A percentile compares a stretch with the other conserved stretches of the same genome.
Evolutionary conservation across 2,888 invertebrate genomes (phyloP).

Genomic region (Scaeva pyrastri): DNA sequence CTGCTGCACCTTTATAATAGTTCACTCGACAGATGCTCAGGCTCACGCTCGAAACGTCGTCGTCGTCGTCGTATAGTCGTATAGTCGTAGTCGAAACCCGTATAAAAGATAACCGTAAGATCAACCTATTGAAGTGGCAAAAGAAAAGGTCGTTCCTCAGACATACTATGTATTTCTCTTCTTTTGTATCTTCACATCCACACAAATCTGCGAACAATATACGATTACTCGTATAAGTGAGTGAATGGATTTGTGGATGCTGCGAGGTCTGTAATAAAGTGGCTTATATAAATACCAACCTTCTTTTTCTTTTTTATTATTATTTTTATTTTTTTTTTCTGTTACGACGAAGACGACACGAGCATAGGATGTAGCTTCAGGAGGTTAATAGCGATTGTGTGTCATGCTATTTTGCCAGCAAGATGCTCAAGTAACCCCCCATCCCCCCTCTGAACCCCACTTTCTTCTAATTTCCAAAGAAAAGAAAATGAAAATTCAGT

Average conservation of each 20-base stretch:
- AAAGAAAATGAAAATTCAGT: constrained; percentile 54
- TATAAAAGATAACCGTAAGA: constrained; percentile 40
- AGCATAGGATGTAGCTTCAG: constrained; percentile 20
- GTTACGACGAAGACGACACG: background rate
- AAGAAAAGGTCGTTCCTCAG: constrained; percentile 66
- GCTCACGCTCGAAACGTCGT: constrained; percentile 5
- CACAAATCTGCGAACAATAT: constrained; percentile 70
- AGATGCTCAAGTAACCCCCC: background rate
- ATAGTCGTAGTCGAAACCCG: too few species aligned
- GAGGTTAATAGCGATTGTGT: constrained; percentile 43
- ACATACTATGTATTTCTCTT: constrained; percentile 14
- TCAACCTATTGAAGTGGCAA: constrained; percentile 70
- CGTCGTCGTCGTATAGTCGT: too few species aligned
- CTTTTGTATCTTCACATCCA: constrained; percentile 57
- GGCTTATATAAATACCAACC: constrained; percentile 62
- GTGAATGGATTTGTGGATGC: constrained; percentile 66
- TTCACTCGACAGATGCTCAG: constrained; percentile 31
- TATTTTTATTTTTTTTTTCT: too few species aligned
- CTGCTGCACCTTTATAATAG: constrained; percentile 47
- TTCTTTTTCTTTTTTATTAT: constrained; percentile 8
- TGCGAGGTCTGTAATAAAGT: constrained; percentile 64
- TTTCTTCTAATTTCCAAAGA: background rate
- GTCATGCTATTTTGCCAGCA: constrained; percentile 14
- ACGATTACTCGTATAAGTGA: background rate
- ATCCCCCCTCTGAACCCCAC: background rate